phyloP scores from a whole-genome alignment of 2,113 vertebrate species.

The Prionailurus bengalensis region DNA sequence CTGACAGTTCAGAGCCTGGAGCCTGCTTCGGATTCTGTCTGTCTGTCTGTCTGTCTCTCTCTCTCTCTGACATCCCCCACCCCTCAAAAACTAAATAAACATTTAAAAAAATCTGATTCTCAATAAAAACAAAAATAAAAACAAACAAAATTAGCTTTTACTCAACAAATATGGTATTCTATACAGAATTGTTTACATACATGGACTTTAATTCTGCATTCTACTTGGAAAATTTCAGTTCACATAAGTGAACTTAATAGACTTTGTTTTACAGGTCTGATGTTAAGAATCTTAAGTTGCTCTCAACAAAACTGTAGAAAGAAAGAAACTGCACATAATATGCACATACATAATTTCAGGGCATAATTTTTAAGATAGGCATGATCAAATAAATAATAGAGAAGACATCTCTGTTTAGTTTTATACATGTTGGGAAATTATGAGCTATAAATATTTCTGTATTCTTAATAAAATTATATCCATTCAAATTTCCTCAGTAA shows the following conservation, averaged over 20 bases:
- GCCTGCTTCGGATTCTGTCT: too few relatives aligned
- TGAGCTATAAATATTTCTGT: not conserved
- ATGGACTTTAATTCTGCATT: not conserved
- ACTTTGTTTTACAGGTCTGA: not conserved
- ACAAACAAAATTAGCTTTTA: not conserved
- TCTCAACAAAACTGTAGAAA: not conserved
- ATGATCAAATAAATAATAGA: not conserved
- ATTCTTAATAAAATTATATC: not conserved
- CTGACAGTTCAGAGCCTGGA: too few relatives aligned
- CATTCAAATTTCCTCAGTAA: not conserved
- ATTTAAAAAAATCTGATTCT: not conserved
- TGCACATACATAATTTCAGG: not conserved
- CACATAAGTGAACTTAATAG: not conserved
- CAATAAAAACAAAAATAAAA: not conserved
- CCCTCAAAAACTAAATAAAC: too few relatives aligned
- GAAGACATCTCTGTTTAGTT: not conserved
- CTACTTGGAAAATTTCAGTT: not conserved
- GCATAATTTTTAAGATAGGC: not conserved
- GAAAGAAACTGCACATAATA: not conserved
- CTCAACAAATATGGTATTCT: not conserved
- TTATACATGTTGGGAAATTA: not conserved
- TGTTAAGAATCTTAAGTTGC: not conserved
- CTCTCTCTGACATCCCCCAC: too few relatives aligned
- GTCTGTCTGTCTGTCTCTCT: too few relatives aligned
- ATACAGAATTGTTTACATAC: not conserved